phyloP scores from a whole-genome alignment of 2,888 invertebrate genomes.

The Oeneis ivallda region DNA sequence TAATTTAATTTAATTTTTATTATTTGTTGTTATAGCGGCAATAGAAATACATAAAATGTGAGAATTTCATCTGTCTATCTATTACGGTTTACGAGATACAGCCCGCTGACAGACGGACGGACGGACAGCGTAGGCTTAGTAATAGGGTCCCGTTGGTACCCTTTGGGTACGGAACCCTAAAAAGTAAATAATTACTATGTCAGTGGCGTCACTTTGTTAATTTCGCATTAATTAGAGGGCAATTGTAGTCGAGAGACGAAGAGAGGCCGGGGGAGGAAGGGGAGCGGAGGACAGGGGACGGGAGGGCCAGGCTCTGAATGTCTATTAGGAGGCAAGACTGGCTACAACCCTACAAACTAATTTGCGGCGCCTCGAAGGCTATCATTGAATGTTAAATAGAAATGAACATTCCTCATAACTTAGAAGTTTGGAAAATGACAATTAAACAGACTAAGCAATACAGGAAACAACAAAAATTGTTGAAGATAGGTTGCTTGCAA shows the following conservation, averaged over 20 bases:
- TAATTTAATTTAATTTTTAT: no score
- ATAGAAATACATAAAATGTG: no score
- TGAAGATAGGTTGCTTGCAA: no score
- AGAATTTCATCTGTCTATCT: no score
- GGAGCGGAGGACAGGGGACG: background rate
- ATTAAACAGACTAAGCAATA: no score
- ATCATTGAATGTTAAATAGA: conserved; percentile 3
- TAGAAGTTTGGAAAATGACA: background rate
- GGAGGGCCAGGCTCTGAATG: background rate
- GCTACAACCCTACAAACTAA: background rate
- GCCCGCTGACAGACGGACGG: no score
- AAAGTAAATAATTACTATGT: conserved; percentile 3
- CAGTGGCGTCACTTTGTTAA: background rate
- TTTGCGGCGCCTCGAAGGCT: conserved; percentile 1
- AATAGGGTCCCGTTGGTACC: no score
- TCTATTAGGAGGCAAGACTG: conserved; percentile 2
- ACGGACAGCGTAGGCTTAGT: no score
- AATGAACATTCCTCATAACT: background rate
- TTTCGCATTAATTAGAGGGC: background rate
- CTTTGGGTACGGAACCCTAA: no score
- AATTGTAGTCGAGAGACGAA: background rate
- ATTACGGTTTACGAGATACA: no score
- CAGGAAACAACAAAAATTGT: no score
- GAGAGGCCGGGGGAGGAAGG: background rate
- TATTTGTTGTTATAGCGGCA: no score